Evolutionary conservation across 2,797 vertebrate species (phyloP).

Genomic region (Microhierax caerulescens): DNA sequence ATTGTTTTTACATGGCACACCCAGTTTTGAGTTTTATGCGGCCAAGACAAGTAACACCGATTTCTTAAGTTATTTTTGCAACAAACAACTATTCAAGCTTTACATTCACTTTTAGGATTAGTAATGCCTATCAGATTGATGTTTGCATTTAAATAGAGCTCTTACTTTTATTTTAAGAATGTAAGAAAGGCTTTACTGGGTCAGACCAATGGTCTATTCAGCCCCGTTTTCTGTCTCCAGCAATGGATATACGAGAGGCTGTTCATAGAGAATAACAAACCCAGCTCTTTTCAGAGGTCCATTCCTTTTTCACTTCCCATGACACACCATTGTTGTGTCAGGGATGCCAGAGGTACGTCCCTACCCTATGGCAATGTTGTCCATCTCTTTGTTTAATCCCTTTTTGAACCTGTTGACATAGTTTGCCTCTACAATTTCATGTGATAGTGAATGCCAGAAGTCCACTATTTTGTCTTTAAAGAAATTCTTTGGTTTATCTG

Average conservation of each 20-base stretch:
- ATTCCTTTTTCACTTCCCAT: neutral
- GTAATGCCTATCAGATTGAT: neutral
- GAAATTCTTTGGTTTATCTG: neutral
- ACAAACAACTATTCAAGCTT: neutral
- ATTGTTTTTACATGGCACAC: neutral
- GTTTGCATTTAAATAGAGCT: neutral
- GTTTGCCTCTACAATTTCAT: neutral
- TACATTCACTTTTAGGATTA: neutral
- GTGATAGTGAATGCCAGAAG: neutral
- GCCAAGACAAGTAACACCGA: neutral
- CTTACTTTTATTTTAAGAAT: neutral
- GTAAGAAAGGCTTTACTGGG: neutral
- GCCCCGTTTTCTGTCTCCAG: neutral
- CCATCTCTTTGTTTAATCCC: neutral
- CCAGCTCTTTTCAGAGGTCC: neutral
- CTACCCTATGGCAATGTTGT: neutral
- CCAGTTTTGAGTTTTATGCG: neutral
- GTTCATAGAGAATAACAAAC: neutral
- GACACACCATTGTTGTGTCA: neutral
- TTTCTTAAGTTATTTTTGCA: neutral
- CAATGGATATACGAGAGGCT: neutral
- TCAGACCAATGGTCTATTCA: neutral
- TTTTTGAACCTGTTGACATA: neutral
- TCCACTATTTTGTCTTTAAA: neutral
- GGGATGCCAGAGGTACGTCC: neutral